A percentile compares a stretch with the other conserved stretches of the same genome.
These are phyloP conservation scores for Nymphalis io DNA, from an alignment of 1,140 invertebrate genomes.

Conservation along the genomic window DNA sequence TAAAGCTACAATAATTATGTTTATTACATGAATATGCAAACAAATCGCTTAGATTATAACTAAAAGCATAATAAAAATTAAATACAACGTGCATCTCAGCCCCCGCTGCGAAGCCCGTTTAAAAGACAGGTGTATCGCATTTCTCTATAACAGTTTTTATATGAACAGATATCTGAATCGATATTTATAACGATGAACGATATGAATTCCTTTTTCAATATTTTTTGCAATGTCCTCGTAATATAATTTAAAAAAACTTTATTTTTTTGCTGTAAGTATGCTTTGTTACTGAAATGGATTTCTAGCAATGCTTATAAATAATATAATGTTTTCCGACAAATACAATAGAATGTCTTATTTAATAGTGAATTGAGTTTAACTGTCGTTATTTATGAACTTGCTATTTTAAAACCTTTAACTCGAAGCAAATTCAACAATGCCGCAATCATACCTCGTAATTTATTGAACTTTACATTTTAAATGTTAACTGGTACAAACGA, in stretches of 20 bases:
- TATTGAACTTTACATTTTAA: not conserved
- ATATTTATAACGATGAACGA: constrained; percentile 2
- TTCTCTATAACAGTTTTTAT: constrained; percentile 21
- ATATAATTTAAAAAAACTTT: no score
- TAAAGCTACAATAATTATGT: not conserved
- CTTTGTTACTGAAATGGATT: not conserved
- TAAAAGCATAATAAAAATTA: constrained; percentile 17
- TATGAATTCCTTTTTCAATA: not conserved
- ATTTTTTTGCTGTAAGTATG: no score
- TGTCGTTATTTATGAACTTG: no score
- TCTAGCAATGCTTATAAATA: not conserved
- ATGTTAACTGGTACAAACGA: not conserved
- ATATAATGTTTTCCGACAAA: not conserved
- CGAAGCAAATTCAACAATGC: not conserved
- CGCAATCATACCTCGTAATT: not conserved
- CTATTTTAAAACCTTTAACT: constrained; percentile 5
- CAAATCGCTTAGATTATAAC: constrained; percentile 8
- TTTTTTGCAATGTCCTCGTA: not conserved
- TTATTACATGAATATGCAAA: not conserved
- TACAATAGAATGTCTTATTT: not conserved
- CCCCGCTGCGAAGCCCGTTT: constrained; percentile 22
- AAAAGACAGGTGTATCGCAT: constrained; percentile 26
- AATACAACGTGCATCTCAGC: not conserved
- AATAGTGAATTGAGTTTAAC: not conserved
- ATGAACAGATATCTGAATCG: not conserved